These are phyloP conservation scores for Cyrtonyx montezumae DNA, from an alignment of 2,113 vertebrate species.

Conservation along the genomic window DNA sequence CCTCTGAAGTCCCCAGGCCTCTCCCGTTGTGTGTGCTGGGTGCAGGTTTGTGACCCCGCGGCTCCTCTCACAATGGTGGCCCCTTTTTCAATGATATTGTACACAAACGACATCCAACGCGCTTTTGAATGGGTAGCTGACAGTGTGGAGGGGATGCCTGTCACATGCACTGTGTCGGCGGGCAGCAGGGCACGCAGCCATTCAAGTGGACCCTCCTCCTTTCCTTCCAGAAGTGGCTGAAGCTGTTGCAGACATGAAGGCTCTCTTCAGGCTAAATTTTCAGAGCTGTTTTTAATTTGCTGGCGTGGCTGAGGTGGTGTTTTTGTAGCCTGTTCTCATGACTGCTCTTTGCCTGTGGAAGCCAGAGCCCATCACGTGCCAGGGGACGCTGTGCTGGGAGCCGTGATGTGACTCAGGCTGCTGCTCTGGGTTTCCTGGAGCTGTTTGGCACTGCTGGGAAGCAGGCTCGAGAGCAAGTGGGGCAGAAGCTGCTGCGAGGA, in stretches of 20 bases:
- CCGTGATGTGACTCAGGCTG: fast-evolving
- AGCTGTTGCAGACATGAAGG: neutral
- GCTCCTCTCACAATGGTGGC: neutral
- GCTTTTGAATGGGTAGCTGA: neutral
- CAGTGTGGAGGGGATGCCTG: neutral
- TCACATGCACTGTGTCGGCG: neutral
- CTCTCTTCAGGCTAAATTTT: neutral
- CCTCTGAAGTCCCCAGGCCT: neutral
- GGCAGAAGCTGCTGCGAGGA: slow-evolving; percentile 11
- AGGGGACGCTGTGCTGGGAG: neutral
- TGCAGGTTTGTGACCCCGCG: fast-evolving
- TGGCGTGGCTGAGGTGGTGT: neutral
- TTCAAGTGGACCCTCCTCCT: neutral
- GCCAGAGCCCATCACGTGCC: neutral
- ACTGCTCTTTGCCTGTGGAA: neutral
- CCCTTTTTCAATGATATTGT: fast-evolving
- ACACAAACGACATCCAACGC: neutral
- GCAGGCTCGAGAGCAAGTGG: neutral
- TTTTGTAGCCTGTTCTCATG: neutral
- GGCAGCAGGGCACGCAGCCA: neutral
- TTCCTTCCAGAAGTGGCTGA: neutral
- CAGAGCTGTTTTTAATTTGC: neutral
- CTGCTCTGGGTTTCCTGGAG: neutral
- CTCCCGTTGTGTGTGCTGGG: neutral
- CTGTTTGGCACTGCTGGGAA: neutral